phyloP scores from a whole-genome alignment of 2,113 vertebrate genomes.

The Lanius ludovicianus region DNA sequence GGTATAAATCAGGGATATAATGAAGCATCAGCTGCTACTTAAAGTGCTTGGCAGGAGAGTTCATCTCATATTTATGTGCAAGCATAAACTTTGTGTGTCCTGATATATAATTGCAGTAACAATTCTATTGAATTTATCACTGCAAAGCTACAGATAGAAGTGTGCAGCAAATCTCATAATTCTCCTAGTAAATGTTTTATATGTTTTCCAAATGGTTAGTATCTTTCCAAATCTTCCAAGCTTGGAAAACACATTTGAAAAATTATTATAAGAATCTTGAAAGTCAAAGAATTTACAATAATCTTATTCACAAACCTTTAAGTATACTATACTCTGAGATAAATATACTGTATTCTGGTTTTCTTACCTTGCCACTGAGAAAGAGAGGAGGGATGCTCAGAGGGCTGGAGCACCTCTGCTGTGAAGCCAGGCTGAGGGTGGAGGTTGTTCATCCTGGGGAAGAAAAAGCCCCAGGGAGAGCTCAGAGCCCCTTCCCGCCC shows the following conservation, averaged over 20 bases:
- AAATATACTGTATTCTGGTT: neutral
- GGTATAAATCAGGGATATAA: neutral
- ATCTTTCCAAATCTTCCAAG: neutral
- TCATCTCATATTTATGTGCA: neutral
- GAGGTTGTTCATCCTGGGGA: neutral
- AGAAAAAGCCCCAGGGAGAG: no score
- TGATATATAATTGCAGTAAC: neutral
- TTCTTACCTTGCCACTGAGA: neutral
- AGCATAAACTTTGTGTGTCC: neutral
- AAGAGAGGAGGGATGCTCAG: no score
- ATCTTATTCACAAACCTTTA: neutral
- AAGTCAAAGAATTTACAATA: neutral
- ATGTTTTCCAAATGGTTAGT: neutral
- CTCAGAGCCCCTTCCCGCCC: neutral
- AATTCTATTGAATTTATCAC: neutral
- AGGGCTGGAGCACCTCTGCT: neutral
- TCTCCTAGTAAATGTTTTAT: neutral
- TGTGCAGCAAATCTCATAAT: neutral
- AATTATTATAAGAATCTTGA: neutral
- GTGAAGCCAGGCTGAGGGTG: neutral
- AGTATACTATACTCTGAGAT: neutral
- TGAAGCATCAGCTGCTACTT: neutral
- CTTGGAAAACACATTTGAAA: neutral
- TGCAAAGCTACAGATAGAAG: neutral
- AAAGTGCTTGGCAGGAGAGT: neutral